phyloP scores from a whole-genome alignment of 2,797 vertebrate species.

The Amblyopsis hoosieri region DNA sequence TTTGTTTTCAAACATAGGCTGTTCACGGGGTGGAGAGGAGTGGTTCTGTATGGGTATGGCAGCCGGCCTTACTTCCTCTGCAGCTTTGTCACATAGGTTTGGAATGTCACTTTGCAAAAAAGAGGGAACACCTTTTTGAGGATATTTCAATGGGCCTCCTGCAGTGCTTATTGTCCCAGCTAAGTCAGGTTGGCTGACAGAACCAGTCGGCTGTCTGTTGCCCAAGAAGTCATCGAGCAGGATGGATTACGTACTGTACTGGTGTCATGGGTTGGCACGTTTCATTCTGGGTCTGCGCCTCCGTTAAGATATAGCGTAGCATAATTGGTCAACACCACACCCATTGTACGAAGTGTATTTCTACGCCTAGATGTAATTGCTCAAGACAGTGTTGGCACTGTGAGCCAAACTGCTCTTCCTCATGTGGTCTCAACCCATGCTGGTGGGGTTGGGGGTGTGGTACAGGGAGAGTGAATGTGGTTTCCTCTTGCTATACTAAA shows the following conservation, averaged over 20 bases:
- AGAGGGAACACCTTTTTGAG: constrained; percentile 42
- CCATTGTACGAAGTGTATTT: constrained; percentile 27
- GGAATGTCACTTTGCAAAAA: constrained; percentile 44
- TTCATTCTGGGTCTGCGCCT: constrained; percentile 13
- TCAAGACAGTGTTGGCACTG: constrained; percentile 36
- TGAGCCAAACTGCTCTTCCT: neutral
- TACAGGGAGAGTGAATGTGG: constrained; percentile 57
- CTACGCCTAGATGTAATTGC: constrained; percentile 25
- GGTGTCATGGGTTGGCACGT: constrained; percentile 17
- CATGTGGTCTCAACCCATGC: constrained; percentile 43
- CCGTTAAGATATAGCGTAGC: constrained; percentile 15
- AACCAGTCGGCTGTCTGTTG: neutral
- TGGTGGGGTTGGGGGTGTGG: constrained; percentile 61
- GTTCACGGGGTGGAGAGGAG: constrained; percentile 58
- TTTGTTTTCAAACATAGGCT: constrained; percentile 63
- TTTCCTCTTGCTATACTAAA: constrained; percentile 65
- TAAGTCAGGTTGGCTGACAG: neutral
- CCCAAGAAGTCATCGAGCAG: constrained; percentile 1
- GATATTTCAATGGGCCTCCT: constrained; percentile 25
- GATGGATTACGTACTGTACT: constrained; percentile 15
- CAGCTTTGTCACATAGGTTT: constrained; percentile 59
- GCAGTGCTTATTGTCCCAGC: constrained; percentile 18
- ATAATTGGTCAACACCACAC: constrained; percentile 21
- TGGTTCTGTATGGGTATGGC: constrained; percentile 61
- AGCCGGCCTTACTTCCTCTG: constrained; percentile 56